A percentile compares a stretch with the other conserved stretches of the same genome.
Conservation (phyloP, 2,113 vertebrate species). For the Neodon shergylaensis region DNA sequence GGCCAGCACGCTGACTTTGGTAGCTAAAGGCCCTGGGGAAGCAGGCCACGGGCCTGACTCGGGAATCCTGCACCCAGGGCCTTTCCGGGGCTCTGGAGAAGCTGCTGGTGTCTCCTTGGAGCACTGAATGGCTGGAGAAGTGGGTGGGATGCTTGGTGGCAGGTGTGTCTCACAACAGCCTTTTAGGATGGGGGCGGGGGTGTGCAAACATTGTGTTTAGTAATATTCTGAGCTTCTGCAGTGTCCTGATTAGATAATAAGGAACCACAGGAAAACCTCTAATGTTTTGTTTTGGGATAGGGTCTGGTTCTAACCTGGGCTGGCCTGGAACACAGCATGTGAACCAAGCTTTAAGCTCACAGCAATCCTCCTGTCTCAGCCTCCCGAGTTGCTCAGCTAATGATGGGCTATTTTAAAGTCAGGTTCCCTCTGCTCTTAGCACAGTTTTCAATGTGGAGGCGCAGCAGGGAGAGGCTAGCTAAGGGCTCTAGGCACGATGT, state of each 20-base stretch:
- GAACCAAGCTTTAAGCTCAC: background rate
- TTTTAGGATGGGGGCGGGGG: too few species aligned
- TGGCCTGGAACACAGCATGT: background rate
- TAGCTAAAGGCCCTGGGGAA: fast-evolving
- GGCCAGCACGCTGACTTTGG: background rate
- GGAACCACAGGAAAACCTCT: background rate
- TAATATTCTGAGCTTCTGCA: background rate
- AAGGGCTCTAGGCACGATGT: too few species aligned
- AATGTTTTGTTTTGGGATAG: background rate
- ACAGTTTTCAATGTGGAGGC: background rate
- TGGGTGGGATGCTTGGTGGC: too few species aligned
- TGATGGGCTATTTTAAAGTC: too few species aligned
- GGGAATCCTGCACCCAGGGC: background rate
- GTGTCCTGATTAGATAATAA: background rate
- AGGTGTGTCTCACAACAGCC: background rate
- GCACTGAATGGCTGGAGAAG: too few species aligned
- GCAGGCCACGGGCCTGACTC: too few species aligned
- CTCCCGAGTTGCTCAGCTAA: background rate
- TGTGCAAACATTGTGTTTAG: too few species aligned
- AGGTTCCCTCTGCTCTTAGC: background rate
- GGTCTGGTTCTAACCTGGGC: background rate
- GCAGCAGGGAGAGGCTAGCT: background rate
- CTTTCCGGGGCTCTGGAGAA: background rate
- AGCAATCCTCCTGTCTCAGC: background rate
- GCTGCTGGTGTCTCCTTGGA: background rate